phyloP scores from a whole-genome alignment of 2,113 vertebrate genomes.

The Rhabdomys dilectus region DNA sequence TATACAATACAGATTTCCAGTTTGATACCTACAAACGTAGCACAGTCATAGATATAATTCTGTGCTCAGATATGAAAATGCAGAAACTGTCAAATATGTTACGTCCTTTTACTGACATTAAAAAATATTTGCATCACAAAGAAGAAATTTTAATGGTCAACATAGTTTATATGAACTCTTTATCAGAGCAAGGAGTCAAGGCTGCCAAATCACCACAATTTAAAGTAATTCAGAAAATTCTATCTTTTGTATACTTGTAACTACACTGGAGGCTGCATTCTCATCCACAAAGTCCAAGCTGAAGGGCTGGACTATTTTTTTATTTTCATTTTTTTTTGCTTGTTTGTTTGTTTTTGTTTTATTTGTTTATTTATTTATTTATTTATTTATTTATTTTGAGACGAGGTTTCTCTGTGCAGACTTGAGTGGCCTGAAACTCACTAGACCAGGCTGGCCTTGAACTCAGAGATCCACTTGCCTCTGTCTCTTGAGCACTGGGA shows the following conservation, averaged over 20 bases:
- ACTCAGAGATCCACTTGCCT: neutral
- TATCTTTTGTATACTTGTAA: slow-evolving; percentile 77
- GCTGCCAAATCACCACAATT: slow-evolving; percentile 77
- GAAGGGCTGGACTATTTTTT: slow-evolving; percentile 60
- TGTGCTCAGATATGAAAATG: slow-evolving; percentile 77
- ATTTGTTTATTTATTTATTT: neutral
- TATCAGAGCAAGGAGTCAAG: slow-evolving; percentile 71
- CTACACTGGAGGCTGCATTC: slow-evolving; percentile 78
- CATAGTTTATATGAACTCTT: slow-evolving; percentile 79
- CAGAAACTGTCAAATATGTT: slow-evolving; percentile 74
- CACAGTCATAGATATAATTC: slow-evolving; percentile 76
- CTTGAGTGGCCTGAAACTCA: neutral
- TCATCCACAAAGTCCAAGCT: slow-evolving; percentile 80
- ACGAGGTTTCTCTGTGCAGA: neutral
- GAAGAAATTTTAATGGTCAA: slow-evolving; percentile 77
- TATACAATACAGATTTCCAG: slow-evolving; percentile 85
- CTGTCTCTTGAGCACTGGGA: neutral
- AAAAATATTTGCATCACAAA: slow-evolving; percentile 76
- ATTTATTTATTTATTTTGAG: neutral
- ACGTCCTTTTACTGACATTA: slow-evolving; percentile 69
- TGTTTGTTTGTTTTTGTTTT: neutral
- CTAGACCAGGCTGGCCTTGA: neutral
- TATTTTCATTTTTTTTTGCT: no score
- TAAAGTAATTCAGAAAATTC: slow-evolving; percentile 82
- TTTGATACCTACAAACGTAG: slow-evolving; percentile 79